phyloP scores from a whole-genome alignment of 2,888 invertebrate genomes.

The Phortica magna region DNA sequence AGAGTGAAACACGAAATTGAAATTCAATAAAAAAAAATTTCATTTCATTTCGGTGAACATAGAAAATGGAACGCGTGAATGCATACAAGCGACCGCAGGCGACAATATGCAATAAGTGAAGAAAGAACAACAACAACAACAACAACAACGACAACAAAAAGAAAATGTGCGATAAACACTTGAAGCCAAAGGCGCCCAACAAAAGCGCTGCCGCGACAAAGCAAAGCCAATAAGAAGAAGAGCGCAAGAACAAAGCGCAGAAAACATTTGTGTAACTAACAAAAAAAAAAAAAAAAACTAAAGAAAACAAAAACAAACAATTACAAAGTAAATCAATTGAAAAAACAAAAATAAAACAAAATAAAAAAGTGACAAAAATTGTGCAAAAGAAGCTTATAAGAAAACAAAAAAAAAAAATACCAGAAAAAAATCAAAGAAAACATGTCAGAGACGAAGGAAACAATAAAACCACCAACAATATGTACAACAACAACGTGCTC shows the following conservation, averaged over 20 bases:
- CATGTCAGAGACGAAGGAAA: constrained; percentile 37
- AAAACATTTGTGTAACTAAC: neutral
- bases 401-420: neutral
- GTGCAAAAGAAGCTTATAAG: constrained; percentile 26
- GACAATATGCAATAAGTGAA: neutral
- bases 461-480: constrained; percentile 36
- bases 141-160: neutral
- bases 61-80: neutral
- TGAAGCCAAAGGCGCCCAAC: constrained; percentile 25
- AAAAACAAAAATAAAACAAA: constrained; percentile 17
- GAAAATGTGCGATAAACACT: constrained; percentile 38
- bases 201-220: constrained; percentile 20
- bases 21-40: constrained; percentile 41
- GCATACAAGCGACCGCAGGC: neutral
- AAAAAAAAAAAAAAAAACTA: constrained; percentile 20
- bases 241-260: neutral
- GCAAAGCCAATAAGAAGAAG: neutral
- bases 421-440: constrained; percentile 8
- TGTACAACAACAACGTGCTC: constrained; percentile 17
- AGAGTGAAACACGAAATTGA: constrained; percentile 37
- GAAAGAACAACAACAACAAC: neutral
- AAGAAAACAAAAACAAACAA: constrained; percentile 24
- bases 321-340: constrained; percentile 13
- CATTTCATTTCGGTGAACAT: constrained; percentile 33
- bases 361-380: neutral